phyloP scores from a whole-genome alignment of 2,113 vertebrate genomes.

The Butorides virescens region DNA sequence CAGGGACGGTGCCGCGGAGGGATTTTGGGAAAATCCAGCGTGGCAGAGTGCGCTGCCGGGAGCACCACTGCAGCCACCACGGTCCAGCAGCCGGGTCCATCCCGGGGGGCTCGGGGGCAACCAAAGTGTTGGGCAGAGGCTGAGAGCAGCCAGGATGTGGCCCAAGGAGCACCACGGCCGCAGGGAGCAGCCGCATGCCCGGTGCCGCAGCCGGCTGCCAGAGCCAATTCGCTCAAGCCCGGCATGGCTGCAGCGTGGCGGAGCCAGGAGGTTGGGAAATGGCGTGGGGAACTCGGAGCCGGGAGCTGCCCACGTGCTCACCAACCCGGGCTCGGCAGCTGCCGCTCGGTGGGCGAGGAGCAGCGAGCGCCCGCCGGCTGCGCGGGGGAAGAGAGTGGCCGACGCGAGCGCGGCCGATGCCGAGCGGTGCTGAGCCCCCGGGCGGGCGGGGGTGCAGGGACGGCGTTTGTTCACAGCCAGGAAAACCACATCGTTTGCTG shows the following conservation, averaged over 20 bases:
- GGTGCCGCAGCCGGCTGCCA: background rate
- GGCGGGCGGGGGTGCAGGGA: background rate
- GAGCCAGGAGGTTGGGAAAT: background rate
- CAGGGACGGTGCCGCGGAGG: rapidly evolving
- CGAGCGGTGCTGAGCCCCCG: background rate
- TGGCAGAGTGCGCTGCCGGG: background rate
- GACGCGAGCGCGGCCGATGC: background rate
- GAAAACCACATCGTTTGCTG: background rate
- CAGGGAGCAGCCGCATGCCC: rapidly evolving
- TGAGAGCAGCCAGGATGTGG: background rate
- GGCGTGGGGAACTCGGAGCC: rapidly evolving
- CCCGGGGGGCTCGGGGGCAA: background rate
- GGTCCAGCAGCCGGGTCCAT: background rate
- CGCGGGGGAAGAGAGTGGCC: background rate
- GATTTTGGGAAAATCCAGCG: background rate
- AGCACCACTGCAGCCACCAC: background rate
- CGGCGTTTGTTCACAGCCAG: background rate
- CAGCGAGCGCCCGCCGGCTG: too few species aligned
- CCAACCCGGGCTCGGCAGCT: background rate
- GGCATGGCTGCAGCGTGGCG: rapidly evolving
- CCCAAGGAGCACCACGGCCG: too few species aligned
- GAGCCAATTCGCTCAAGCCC: background rate
- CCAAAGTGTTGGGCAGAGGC: background rate
- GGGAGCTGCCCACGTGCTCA: background rate
- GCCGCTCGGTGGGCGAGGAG: background rate